Evolutionary conservation across 1,140 invertebrate genomes (phyloP).

Genomic region (Megalonaias nervosa): DNA sequence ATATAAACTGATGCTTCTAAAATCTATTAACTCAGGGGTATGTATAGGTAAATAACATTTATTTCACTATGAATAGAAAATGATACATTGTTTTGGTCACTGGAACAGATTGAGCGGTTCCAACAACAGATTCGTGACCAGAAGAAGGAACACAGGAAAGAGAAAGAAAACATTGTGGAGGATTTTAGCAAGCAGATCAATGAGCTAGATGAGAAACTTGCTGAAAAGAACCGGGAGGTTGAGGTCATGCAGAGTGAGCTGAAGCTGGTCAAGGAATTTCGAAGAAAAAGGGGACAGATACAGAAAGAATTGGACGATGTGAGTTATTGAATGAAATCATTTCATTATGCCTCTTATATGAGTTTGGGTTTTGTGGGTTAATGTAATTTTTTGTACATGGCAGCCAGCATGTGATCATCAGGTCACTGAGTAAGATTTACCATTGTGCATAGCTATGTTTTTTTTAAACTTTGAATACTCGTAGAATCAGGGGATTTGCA

Average conservation of each 20-base stretch:
- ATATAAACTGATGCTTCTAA: too few relatives aligned
- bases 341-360: neutral
- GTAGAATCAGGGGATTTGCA: too few relatives aligned
- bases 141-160: slow-evolving; percentile 63
- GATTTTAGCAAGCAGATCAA: slow-evolving; percentile 68
- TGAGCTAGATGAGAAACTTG: slow-evolving; percentile 64
- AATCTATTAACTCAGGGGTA: too few relatives aligned
- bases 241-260: slow-evolving; percentile 68
- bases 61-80: too few relatives aligned
- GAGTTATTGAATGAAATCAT: slow-evolving; percentile 6
- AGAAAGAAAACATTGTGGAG: slow-evolving; percentile 67
- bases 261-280: slow-evolving; percentile 70
- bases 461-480: too few relatives aligned
- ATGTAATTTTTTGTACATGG: too few relatives aligned
- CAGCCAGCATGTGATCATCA: too few relatives aligned
- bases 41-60: too few relatives aligned
- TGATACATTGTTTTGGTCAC: neutral
- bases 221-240: slow-evolving; percentile 63
- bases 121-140: slow-evolving; percentile 61
- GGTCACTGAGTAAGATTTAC: too few relatives aligned
- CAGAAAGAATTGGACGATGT: slow-evolving; percentile 70
- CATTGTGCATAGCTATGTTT: too few relatives aligned
- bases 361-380: too few relatives aligned
- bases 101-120: slow-evolving; percentile 61
- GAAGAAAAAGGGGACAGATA: slow-evolving; percentile 68